Evolutionary conservation across 2,113 vertebrate genomes (phyloP), one percentile per base, ranked within the genome.

Genomic region (Chloropsis hardwickii): DNA sequence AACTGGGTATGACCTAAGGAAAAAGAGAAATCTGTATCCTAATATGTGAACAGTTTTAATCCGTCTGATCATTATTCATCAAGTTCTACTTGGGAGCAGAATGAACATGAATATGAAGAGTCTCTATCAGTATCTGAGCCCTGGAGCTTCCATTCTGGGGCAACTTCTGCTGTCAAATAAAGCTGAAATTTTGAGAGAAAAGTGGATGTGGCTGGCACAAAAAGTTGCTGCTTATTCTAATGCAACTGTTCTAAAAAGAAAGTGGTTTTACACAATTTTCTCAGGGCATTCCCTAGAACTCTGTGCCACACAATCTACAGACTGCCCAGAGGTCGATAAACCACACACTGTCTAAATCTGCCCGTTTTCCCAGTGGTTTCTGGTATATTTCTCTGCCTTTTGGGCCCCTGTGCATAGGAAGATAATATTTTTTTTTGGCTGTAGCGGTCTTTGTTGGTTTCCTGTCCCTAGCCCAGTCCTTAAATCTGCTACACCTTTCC

Each of bases 131-230:
- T n/a, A 33, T 86, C 70, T 84, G 60, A 90, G 60, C 90, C 69
- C 80, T 39, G 42, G 23, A 42, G 58, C 47, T 84, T 84, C 86
- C 35, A 40, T 67, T 53, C 71, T 42, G 86, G 74, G 86, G 47
- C 0, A 1, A 62, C 83, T 64, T 33, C 39, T 0, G 0, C 31
- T 51, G 37, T 48, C 65, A 90, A 89, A 78, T 31, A 40, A 76
- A 90, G 53, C 45, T 15, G 53, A 71, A 58, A 73, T 84, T 92
- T 61, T 14, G 19, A 33, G 51, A 88, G 45, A 54, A 39, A 71
- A 67, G 37, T 37, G 10, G 14, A 77, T 89, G 62, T 42, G 65
- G 42, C 61, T 87, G 72, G 29, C 39, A 79, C 48, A n/a, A 28
- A n/a, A 61, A 82, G 17, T 28, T 56, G 12, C 27, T 12, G 2